Conservation (phyloP, 1,140 invertebrate species). For the Drosophila insularis region DNA sequence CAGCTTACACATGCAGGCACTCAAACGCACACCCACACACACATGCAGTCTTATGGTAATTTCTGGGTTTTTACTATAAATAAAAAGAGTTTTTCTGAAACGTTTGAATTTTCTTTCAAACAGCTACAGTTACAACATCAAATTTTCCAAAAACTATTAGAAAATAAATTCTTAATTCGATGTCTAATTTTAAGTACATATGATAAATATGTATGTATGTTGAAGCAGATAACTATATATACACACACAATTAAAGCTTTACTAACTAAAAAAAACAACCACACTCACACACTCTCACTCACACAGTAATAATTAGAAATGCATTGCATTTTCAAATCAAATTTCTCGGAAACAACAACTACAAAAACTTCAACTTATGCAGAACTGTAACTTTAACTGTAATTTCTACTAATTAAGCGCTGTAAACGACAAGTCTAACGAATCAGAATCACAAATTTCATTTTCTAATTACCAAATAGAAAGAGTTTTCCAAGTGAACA, state of each 20-base stretch:
- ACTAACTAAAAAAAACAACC: not conserved
- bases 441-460: slow-evolving; percentile 28
- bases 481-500: slow-evolving; percentile 25
- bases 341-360: slow-evolving; percentile 1
- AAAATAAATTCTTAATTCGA: not conserved
- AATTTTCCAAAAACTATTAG: slow-evolving; percentile 8
- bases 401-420: slow-evolving; percentile 42
- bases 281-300: not conserved
- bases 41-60: slow-evolving; percentile 26
- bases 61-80: slow-evolving; percentile 48
- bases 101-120: slow-evolving; percentile 41
- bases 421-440: slow-evolving; percentile 55
- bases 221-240: not conserved
- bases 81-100: slow-evolving; percentile 37
- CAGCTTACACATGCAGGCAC: slow-evolving; percentile 12
- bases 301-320: slow-evolving; percentile 14
- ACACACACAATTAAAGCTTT: not conserved
- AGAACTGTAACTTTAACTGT: slow-evolving; percentile 58
- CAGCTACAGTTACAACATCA: slow-evolving; percentile 33
- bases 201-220: slow-evolving; percentile 22
- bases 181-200: slow-evolving; percentile 5
- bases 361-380: slow-evolving; percentile 55
- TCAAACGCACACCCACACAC: slow-evolving; percentile 9
- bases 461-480: slow-evolving; percentile 31
- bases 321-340: slow-evolving; percentile 32